phyloP scores from a whole-genome alignment of 2,113 vertebrate genomes.

The Triplophysa dalaica region DNA sequence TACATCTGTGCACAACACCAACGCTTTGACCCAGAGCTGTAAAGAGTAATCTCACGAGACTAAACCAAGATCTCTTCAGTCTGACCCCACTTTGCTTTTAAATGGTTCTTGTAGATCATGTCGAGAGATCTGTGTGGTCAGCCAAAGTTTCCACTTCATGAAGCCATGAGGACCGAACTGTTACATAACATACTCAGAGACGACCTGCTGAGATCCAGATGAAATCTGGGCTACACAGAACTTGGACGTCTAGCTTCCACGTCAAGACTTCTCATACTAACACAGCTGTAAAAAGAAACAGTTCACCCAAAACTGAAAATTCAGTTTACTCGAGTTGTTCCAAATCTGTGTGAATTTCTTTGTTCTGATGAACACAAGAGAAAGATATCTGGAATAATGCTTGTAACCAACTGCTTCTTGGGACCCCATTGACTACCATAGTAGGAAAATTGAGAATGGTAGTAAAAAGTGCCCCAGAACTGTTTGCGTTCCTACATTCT shows the following conservation, averaged over 20 bases:
- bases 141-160: conserved; percentile 56
- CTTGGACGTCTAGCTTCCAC: conserved; percentile 15
- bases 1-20: neutral
- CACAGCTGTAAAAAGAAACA: neutral
- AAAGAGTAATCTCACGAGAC: conserved; percentile 23
- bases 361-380: too few relatives aligned
- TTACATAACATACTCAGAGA: conserved; percentile 51
- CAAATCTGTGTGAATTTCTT: too few relatives aligned
- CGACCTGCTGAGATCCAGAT: conserved; percentile 50
- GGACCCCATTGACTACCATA: too few relatives aligned
- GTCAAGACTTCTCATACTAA: conserved; percentile 24
- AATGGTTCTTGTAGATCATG: conserved; percentile 19
- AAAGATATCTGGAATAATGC: too few relatives aligned
- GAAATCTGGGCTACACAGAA: conserved; percentile 25
- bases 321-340: too few relatives aligned
- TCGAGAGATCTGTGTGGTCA: conserved; percentile 48
- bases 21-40: conserved; percentile 3
- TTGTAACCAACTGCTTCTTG: too few relatives aligned
- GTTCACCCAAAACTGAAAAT: too few relatives aligned
- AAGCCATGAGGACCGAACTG: conserved; percentile 40
- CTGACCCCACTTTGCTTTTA: conserved; percentile 37
- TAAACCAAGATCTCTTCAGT: neutral
- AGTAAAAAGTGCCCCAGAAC: too few relatives aligned
- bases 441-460: too few relatives aligned
- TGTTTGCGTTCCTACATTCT: too few relatives aligned